Base-by-base conservation (phyloP, 2,113 vertebrate genomes). In the Crypturellus undulatus region DNA sequence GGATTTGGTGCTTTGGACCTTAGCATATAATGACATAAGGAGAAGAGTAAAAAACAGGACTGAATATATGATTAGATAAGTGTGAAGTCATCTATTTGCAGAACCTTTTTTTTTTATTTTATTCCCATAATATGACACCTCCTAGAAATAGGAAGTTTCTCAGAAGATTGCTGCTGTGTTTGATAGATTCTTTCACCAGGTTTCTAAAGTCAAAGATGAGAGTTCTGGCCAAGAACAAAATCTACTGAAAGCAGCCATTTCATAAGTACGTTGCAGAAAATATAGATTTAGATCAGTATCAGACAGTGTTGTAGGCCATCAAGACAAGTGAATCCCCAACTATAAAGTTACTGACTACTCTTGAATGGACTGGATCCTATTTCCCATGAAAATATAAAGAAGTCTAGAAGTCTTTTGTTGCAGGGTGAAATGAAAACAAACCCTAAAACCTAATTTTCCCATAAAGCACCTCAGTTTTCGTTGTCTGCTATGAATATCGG, bases 31-130 rank as follows among this genome's bases (percentile, higher is more conserved):
- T 30, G 34, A 36, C 40, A n/a, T 52, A 69, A 86, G 30, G 30
- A 64, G 52, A 79, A 76, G 17, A 82, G 42, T 51, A 72, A 90
- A 73, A 21, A 78, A 52, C 11, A 64, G 11, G 19, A 43, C 42
- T 20, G 34, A 60, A 51, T 60, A 19, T 38, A 28, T 81, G 51
- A 86, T 79, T 68, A 84, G 30, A 75, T 59, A 5, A 70, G 11
- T 78, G 87, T 84, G 54, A 95, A 87, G 30, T 32, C 22, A 89
- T 40, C 65, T 69, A 6, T 30, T 90, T 89, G 84, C 54, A 84
- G 32, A 56, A 65, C 28, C 60, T 38, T 0, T 4, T 2, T 25
- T 1, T 49, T 1, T 4, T 40, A 38, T 49, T 1, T 4, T 40
- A 38, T 24, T 32, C 47, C 2, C 10, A 30, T 58, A 14, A 2